Base-by-base conservation (phyloP, 92 coral and sea anemone species). In the Meandrina meandrites region DNA sequence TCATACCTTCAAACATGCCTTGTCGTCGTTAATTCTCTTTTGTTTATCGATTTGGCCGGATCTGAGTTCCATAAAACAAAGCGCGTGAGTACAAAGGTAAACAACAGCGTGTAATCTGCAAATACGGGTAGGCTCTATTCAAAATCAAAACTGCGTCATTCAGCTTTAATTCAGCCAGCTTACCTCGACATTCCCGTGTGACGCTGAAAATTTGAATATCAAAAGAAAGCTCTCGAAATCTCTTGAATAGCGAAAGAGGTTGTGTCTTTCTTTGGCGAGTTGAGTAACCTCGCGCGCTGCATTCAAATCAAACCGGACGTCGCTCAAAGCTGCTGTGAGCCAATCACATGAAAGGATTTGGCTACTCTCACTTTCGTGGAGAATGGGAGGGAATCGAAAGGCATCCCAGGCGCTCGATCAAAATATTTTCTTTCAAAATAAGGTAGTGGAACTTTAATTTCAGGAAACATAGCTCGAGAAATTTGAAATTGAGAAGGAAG, bases 131-230 rank as follows among this genome's bases (percentile, higher is more conserved):
- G 76, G 60, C 16, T 31, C 80, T 58, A 75, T 75, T 75, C 37
- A 84, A 35, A 75, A 69, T 62, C 45, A 35, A 47, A 67, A 18
- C 67, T 76, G 78, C 88, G 88, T 85, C 88, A 85, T 85, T 78
- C 88, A 78, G 40, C 82, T 73, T 48, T 40, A 78, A 60, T 58
- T 75, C 42, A 47, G 30, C 32, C 76, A 28, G 48, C 70, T 67
- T 85, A 85, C 88, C 88, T 85, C 51, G 82, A 85, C 88, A 85
- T 85, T 62, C 75, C 82, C 66, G 54, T 45, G 88, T 35, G 88
- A 85, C 83, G 50, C 80, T 57, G 71, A 24, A 40, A 85, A 85
- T 85, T 85, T 85, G 68, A 85, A 85, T 85, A 85, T 76, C 62
- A 85, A 85, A 85, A 77, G 82, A 66, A 84, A 24, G 77, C 80